phyloP scores from a whole-genome alignment of 2,797 vertebrate species.

The Tragopan temminckii region DNA sequence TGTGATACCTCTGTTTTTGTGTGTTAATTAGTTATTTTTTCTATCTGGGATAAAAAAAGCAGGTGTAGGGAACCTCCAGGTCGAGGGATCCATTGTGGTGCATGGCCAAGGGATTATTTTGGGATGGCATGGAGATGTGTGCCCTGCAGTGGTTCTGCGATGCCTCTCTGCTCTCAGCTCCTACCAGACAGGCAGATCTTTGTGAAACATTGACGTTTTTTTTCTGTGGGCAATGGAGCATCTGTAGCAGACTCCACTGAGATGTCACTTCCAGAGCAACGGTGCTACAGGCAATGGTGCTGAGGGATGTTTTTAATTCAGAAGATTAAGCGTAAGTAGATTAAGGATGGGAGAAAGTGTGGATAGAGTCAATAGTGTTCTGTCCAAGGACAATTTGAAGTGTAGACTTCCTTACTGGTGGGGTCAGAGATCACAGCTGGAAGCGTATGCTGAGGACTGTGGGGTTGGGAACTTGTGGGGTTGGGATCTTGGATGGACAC shows the following conservation, averaged over 20 bases:
- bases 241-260: not conserved
- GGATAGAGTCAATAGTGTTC: not conserved
- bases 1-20: not conserved
- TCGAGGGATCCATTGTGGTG: not conserved
- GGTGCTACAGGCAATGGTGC: not conserved
- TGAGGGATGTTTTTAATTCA: not conserved
- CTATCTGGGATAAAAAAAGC: not conserved
- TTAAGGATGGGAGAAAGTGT: not conserved
- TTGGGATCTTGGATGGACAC: not conserved
- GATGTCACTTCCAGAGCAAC: not conserved
- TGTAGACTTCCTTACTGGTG: not conserved
- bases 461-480: not conserved
- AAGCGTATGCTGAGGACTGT: not conserved
- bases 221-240: not conserved
- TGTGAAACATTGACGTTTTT: not conserved
- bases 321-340: not conserved
- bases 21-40: constrained; percentile 42
- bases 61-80: constrained; percentile 35
- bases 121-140: not conserved
- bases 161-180: not conserved
- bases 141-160: not conserved
- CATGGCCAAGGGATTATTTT: not conserved
- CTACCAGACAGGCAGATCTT: not conserved
- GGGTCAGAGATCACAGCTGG: not conserved
- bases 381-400: not conserved